These are phyloP conservation scores for Odontomachus brunneus DNA, from an alignment of 1,140 invertebrate genomes.

Conservation along the genomic window DNA sequence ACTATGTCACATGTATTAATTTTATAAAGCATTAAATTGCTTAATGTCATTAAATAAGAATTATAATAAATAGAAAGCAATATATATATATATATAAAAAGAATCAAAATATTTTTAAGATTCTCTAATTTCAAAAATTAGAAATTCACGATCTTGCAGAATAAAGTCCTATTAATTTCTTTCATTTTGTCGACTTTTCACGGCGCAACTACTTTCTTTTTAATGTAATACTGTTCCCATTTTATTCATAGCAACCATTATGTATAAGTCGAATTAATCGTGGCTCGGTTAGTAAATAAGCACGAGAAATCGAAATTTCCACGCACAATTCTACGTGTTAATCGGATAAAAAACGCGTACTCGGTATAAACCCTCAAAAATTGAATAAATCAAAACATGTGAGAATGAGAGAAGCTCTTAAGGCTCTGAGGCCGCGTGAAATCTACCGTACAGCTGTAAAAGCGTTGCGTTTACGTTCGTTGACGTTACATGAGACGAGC, in stretches of 20 bases:
- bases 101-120: neutral
- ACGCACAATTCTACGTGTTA: conserved; percentile 71
- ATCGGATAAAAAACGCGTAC: conserved; percentile 73
- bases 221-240: conserved; percentile 1
- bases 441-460: conserved; percentile 84
- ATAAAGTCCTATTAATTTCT: conserved; percentile 4
- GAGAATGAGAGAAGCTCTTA: conserved; percentile 73
- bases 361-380: conserved; percentile 64
- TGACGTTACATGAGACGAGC: conserved; percentile 50
- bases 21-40: neutral
- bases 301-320: conserved; percentile 76
- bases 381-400: conserved; percentile 71
- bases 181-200: conserved; percentile 14
- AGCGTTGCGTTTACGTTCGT: conserved; percentile 63
- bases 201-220: neutral
- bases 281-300: conserved; percentile 73
- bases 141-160: conserved; percentile 14
- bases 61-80: conserved; percentile 5
- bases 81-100: neutral
- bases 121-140: neutral
- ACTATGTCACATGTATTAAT: neutral
- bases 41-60: neutral
- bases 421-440: conserved; percentile 67
- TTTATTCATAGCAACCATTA: neutral
- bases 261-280: conserved; percentile 50